Evolutionary conservation across 2,888 invertebrate species (phyloP), one percentile per base, ranked within the genome.

Genomic region (Caenorhabditis wallacei): DNA sequence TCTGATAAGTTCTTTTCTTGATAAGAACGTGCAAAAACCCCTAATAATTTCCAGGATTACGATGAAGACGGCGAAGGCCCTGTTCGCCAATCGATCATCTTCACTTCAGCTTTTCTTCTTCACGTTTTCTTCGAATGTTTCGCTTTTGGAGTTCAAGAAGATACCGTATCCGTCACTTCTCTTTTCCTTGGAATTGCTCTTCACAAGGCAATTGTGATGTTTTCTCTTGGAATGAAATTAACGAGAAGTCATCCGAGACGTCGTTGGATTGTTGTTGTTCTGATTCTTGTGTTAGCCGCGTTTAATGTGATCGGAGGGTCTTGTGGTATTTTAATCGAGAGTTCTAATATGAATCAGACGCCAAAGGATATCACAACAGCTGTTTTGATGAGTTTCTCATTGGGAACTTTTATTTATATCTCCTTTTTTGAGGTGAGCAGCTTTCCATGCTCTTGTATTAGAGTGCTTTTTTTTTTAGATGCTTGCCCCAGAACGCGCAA

Each of bases 371-470:
- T 88, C 18, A 72, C 81, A 0, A 88, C 88, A 1, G 78, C 85
- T 1, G 76, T 88, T 22, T 61, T 89, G 24, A 86, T 84, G 68
- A 88, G 87, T 24, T 82, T 89, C 56, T 88, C 89, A 0, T 66
- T 89, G 26, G 90, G 90, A 7, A 89, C 89, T 2, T 90, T 90
- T 68, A 82, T 90, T 18, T 90, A 88, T 75, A 89, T 90, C 46
- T 85, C 88, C 0, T 90, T 90, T 72, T 90, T 90, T 59, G 90
- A 90, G 83, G 88, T 88, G 53, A 57, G 78, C 22, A 26, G 5
- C 16, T 16, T 40, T 40, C 13, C 16, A 2, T 13, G 16, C 40
- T 2, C 16, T 40, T 16, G 7, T 40, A 40, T 8, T 18, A 53
- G 13, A 13, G 3, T n/a, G n/a, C n/a, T 35, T 24, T 37, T 18